Evolutionary conservation across 1,140 invertebrate species (phyloP).

Genomic region (Cyrtorhinus lividipennis): DNA sequence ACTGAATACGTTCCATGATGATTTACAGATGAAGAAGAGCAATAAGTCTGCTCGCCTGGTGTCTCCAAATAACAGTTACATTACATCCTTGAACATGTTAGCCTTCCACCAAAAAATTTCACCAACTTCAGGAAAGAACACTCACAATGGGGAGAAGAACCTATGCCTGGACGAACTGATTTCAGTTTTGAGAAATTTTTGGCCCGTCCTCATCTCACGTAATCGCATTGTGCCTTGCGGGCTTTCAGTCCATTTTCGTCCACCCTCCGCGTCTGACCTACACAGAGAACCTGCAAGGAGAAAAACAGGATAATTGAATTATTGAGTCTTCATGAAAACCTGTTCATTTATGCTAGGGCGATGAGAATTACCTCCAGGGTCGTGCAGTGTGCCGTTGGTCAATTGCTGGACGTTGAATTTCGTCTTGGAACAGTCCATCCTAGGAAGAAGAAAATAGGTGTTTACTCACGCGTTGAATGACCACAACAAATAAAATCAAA

Average conservation of each 20-base stretch:
- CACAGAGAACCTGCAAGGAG: conserved; percentile 34
- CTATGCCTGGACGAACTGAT: conserved; percentile 33
- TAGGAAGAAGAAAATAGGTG: too few species aligned
- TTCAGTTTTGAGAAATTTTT: conserved; percentile 38
- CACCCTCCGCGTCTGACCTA: conserved; percentile 40
- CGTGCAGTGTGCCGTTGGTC: too few species aligned
- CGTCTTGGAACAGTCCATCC: too few species aligned
- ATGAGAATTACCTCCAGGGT: too few species aligned
- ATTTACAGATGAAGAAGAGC: too few species aligned
- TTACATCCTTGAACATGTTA: not conserved
- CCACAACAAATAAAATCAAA: too few species aligned
- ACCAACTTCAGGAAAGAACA: not conserved
- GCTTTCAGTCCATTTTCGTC: conserved; percentile 35
- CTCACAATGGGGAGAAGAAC: conserved; percentile 25
- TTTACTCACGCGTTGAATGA: too few species aligned
- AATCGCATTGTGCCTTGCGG: conserved; percentile 33
- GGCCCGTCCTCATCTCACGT: conserved; percentile 35
- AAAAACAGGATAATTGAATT: not conserved
- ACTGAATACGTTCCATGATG: too few species aligned
- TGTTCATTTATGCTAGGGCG: too few species aligned
- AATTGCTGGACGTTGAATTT: too few species aligned
- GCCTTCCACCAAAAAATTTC: not conserved
- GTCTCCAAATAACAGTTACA: not conserved
- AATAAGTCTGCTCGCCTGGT: too few species aligned
- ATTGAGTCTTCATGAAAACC: too few species aligned